Evolutionary conservation across 2,888 invertebrate genomes (phyloP).

Genomic region (Danaus chrysippus): DNA sequence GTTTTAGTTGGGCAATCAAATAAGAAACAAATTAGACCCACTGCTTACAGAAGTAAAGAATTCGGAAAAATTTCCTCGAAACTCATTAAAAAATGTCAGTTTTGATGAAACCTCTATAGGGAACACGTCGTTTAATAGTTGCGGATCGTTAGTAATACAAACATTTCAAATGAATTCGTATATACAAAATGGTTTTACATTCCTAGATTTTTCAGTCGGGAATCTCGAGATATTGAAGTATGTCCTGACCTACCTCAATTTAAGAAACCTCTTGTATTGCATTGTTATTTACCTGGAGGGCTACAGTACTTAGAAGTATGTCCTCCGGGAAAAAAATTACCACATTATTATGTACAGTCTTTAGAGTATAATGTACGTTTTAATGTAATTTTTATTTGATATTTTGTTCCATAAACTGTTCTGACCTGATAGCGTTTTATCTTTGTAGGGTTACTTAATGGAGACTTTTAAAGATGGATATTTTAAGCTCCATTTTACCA

Average conservation of each 20-base stretch:
- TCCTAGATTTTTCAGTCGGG: not conserved
- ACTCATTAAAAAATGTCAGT: conserved; percentile 13
- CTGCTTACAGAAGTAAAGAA: conserved; percentile 40
- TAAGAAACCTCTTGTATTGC: conserved; percentile 47
- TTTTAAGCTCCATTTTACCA: conserved; percentile 80
- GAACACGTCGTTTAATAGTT: conserved; percentile 12
- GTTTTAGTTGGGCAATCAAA: conserved; percentile 55
- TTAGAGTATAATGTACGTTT: conserved; percentile 55
- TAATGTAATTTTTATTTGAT: not conserved
- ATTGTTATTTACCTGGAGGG: conserved; percentile 79
- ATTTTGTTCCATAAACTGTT: not conserved
- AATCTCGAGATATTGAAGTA: conserved; percentile 15
- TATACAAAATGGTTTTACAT: not conserved
- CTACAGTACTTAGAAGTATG: conserved; percentile 80
- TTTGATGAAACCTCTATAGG: conserved; percentile 10
- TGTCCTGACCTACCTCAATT: conserved; percentile 43
- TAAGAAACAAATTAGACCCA: conserved; percentile 58
- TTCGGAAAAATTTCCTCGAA: conserved; percentile 13
- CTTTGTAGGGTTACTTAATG: conserved; percentile 74
- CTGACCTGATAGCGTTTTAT: not conserved
- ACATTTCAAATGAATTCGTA: not conserved
- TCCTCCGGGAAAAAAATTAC: conserved; percentile 76
- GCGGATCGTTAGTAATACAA: conserved; percentile 21
- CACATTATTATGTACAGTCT: conserved; percentile 71
- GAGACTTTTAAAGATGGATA: conserved; percentile 82